Percentiles rank a stretch among this genome's conserved stretches.
Evolutionary conservation across 2,888 invertebrate genomes (phyloP).

Genomic region (Drosophila kokeensis): DNA sequence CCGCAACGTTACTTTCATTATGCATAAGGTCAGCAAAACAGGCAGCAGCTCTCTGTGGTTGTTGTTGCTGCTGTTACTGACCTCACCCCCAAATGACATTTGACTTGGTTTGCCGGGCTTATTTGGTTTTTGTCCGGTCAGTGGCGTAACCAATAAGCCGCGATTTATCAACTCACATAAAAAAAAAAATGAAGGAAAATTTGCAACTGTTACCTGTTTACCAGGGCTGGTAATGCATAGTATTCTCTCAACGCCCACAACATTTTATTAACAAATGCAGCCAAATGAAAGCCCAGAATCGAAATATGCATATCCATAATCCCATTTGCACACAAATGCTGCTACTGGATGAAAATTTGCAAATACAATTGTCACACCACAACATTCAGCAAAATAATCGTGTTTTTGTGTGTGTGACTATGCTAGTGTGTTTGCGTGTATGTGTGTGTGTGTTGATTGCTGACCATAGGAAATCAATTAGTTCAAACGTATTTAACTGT

Average conservation of each 20-base stretch:
- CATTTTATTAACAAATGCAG: slow-evolving; percentile 34
- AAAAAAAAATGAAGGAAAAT: slow-evolving; percentile 26
- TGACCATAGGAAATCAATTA: slow-evolving; percentile 67
- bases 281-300: slow-evolving; percentile 30
- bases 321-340: slow-evolving; percentile 33
- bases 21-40: slow-evolving; percentile 72
- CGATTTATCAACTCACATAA: slow-evolving; percentile 61
- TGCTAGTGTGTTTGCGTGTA: slow-evolving; percentile 3
- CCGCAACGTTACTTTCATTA: slow-evolving; percentile 81
- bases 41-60: slow-evolving; percentile 20
- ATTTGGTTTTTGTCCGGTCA: slow-evolving; percentile 47
- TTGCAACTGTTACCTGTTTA: slow-evolving; percentile 18
- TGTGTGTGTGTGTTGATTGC: slow-evolving; percentile 28
- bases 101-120: slow-evolving; percentile 55
- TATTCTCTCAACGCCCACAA: slow-evolving; percentile 6
- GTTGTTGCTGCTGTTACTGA: slow-evolving; percentile 22
- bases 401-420: slow-evolving; percentile 1
- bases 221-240: not conserved
- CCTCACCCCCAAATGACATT: slow-evolving; percentile 62
- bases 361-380: slow-evolving; percentile 65
- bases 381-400: slow-evolving; percentile 21
- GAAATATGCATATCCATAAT: slow-evolving; percentile 63
- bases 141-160: slow-evolving; percentile 66
- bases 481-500: slow-evolving; percentile 57
- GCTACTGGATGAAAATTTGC: slow-evolving; percentile 59